Conservation (phyloP, 2,888 invertebrate species). For the Myopa tessellatipennis region DNA sequence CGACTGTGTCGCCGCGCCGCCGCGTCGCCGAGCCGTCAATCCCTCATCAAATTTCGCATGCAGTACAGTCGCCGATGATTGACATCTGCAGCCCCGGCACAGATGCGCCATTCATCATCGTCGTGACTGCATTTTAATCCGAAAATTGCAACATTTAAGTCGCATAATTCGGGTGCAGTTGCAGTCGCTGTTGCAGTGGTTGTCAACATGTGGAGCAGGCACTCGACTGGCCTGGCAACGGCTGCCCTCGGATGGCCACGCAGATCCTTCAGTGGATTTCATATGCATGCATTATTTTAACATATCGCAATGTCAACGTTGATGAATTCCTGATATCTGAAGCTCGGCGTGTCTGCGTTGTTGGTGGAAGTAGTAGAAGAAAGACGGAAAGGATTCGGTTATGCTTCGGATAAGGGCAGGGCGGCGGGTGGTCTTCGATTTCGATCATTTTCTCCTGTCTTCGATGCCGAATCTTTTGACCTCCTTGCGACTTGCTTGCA, state of each 20-base stretch:
- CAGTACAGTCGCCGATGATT: slow-evolving; percentile 6
- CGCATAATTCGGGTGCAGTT: neutral
- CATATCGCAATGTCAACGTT: neutral
- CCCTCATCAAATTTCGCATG: slow-evolving; percentile 21
- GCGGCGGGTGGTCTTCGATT: too few species aligned
- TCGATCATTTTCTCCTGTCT: too few species aligned
- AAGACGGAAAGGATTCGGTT: too few species aligned
- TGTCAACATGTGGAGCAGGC: neutral
- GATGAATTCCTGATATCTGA: neutral
- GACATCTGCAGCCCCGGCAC: slow-evolving; percentile 25
- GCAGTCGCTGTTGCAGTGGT: neutral
- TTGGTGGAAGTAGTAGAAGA: too few species aligned
- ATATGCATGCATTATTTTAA: neutral
- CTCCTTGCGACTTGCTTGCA: too few species aligned
- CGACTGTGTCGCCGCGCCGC: neutral
- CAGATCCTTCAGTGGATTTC: neutral
- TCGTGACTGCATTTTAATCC: slow-evolving; percentile 27
- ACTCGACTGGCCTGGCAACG: neutral
- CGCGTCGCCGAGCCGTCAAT: neutral
- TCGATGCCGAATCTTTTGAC: too few species aligned
- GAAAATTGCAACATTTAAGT: slow-evolving; percentile 25
- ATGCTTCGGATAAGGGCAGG: too few species aligned
- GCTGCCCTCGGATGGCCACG: neutral
- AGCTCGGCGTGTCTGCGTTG: too few species aligned
- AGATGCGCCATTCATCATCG: slow-evolving; percentile 34